Evolutionary conservation across 2,797 vertebrate genomes (phyloP).

Genomic region (Sphaeramia orbicularis): DNA sequence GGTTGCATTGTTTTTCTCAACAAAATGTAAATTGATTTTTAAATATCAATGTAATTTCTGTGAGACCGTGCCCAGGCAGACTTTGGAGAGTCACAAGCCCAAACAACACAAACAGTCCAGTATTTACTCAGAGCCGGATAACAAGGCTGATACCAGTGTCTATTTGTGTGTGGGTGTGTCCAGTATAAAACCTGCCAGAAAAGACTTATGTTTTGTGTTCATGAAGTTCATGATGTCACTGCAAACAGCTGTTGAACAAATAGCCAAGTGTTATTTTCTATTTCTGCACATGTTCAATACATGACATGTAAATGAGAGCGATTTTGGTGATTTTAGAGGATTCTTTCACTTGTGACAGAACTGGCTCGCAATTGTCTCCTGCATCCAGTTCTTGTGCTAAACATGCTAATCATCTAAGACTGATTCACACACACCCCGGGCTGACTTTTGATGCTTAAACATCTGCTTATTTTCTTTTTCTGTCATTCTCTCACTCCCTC

Average conservation of each 20-base stretch:
- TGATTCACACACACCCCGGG: background rate
- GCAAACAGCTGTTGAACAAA: slow-evolving; percentile 11
- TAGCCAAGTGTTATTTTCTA: slow-evolving; percentile 19
- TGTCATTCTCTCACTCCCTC: background rate
- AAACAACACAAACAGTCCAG: too few relatives aligned
- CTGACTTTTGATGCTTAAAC: background rate
- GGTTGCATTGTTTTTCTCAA: too few relatives aligned
- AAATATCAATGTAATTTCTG: too few relatives aligned
- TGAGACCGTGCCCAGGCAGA: too few relatives aligned
- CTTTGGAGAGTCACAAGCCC: too few relatives aligned
- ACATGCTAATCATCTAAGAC: background rate
- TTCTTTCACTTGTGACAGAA: background rate
- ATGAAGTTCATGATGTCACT: background rate
- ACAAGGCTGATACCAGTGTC: background rate
- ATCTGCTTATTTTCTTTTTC: background rate
- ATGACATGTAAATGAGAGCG: background rate
- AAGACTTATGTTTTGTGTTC: background rate
- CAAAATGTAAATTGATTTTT: too few relatives aligned
- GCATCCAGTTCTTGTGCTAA: background rate
- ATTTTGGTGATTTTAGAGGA: background rate
- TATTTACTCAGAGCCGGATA: too few relatives aligned
- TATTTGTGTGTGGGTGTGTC: background rate
- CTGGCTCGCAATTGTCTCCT: background rate
- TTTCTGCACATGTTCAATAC: background rate
- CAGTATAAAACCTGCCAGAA: background rate